A percentile compares a stretch with the other conserved stretches of the same genome.
phyloP scores from a whole-genome alignment of 1,140 invertebrate genomes.

The Hycleus cichorii region DNA sequence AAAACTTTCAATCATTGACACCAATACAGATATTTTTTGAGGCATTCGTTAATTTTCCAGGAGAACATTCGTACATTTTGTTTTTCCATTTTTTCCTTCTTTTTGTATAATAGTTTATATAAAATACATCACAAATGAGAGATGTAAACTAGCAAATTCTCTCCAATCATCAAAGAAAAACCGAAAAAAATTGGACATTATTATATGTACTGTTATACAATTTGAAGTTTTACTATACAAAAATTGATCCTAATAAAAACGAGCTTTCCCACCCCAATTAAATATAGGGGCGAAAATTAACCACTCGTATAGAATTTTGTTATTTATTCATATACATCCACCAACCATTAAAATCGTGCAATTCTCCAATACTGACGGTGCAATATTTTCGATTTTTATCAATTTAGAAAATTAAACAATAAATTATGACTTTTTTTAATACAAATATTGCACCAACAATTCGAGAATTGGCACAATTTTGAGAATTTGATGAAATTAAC shows the following conservation, averaged over 20 bases:
- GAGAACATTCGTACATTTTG: background rate
- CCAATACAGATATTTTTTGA: slow-evolving; percentile 31
- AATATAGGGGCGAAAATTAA: slow-evolving; percentile 1
- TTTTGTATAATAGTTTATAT: slow-evolving; percentile 23
- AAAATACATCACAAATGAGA: slow-evolving; percentile 27
- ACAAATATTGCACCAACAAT: too few species aligned
- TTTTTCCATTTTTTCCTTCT: slow-evolving; percentile 9
- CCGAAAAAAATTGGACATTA: slow-evolving; percentile 23
- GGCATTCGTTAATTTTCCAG: slow-evolving; percentile 13
- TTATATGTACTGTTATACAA: slow-evolving; percentile 32
- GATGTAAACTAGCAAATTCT: slow-evolving; percentile 18
- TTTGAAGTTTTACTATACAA: slow-evolving; percentile 36
- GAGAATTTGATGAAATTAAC: too few species aligned
- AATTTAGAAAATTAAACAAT: background rate
- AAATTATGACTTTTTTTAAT: too few species aligned
- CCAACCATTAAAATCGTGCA: slow-evolving; percentile 3
- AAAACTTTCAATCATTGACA: slow-evolving; percentile 39
- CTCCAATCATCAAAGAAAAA: slow-evolving; percentile 9
- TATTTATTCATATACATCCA: slow-evolving; percentile 4
- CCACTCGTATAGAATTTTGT: slow-evolving; percentile 9
- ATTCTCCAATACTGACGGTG: background rate
- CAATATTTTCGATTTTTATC: background rate
- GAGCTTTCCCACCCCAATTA: slow-evolving; percentile 1
- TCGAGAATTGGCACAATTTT: too few species aligned
- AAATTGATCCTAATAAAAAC: slow-evolving; percentile 32